Conservation (phyloP, 2,113 vertebrate genomes). For the Cygnus atratus region DNA sequence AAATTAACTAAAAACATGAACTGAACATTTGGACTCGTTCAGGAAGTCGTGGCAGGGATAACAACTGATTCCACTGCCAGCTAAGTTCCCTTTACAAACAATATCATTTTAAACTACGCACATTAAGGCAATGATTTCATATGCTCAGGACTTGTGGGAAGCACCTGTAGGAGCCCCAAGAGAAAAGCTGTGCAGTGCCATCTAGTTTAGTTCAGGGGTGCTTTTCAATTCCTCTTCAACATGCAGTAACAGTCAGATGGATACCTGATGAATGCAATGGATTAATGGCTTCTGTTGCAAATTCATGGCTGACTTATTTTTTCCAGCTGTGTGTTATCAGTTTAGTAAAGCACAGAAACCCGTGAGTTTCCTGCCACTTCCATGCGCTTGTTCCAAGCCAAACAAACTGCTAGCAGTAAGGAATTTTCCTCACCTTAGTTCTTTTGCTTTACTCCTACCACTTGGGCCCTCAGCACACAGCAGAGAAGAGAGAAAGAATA, state of each 20-base stretch:
- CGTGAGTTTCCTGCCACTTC: not conserved
- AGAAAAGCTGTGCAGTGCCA: accelerated
- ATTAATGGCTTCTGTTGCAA: not conserved
- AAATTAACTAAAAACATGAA: not conserved
- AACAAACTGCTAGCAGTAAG: not conserved
- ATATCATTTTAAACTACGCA: not conserved
- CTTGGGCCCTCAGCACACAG: not conserved
- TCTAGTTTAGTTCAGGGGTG: accelerated
- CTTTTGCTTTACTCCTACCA: not conserved
- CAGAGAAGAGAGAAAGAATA: not conserved
- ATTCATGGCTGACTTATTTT: not conserved
- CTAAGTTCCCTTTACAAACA: not conserved
- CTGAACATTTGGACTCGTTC: not conserved
- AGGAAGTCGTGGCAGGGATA: not conserved
- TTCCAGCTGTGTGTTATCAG: not conserved
- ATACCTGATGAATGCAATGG: accelerated
- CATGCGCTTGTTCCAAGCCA: not conserved
- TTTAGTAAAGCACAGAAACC: not conserved
- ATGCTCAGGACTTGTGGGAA: not conserved
- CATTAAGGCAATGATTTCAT: not conserved
- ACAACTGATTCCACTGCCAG: not conserved
- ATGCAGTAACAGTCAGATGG: not conserved
- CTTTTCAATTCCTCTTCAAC: not conserved
- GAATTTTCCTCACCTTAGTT: not conserved
- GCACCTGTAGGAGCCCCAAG: not conserved